Evolutionary conservation across 2,888 invertebrate genomes (phyloP).

Genomic region (Diplolepis rosae): DNA sequence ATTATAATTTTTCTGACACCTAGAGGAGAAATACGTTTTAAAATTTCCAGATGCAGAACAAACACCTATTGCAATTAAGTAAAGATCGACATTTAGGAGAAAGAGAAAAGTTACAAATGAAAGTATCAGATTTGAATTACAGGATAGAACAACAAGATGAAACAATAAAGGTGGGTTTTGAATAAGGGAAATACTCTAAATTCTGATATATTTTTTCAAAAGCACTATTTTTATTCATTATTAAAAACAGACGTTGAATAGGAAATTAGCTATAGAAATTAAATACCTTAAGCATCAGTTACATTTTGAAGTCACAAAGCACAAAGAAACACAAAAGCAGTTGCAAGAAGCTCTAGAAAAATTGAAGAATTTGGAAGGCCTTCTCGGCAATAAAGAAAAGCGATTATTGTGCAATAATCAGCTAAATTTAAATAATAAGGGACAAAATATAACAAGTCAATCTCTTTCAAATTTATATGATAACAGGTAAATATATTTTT

Average conservation of each 20-base stretch:
- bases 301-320: slow-evolving; percentile 80
- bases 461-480: slow-evolving; percentile 66
- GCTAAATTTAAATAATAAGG: slow-evolving; percentile 55
- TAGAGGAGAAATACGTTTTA: slow-evolving; percentile 17
- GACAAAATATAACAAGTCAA: slow-evolving; percentile 56
- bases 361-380: slow-evolving; percentile 78
- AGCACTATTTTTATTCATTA: slow-evolving; percentile 19
- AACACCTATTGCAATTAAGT: slow-evolving; percentile 81
- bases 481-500: slow-evolving; percentile 52
- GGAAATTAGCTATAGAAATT: slow-evolving; percentile 82
- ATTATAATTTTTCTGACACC: neutral
- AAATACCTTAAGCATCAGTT: slow-evolving; percentile 85
- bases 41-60: slow-evolving; percentile 78
- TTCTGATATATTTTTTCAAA: neutral
- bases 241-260: slow-evolving; percentile 79
- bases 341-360: slow-evolving; percentile 79
- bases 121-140: slow-evolving; percentile 73
- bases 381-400: slow-evolving; percentile 76
- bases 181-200: no score
- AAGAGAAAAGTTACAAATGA: slow-evolving; percentile 82
- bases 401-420: slow-evolving; percentile 63
- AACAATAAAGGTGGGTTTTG: slow-evolving; percentile 69
- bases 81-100: slow-evolving; percentile 84
- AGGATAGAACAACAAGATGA: slow-evolving; percentile 71
- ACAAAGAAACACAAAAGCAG: slow-evolving; percentile 82